Evolutionary conservation across 2,888 invertebrate genomes (phyloP).

Genomic region (Lepas anatifera): DNA sequence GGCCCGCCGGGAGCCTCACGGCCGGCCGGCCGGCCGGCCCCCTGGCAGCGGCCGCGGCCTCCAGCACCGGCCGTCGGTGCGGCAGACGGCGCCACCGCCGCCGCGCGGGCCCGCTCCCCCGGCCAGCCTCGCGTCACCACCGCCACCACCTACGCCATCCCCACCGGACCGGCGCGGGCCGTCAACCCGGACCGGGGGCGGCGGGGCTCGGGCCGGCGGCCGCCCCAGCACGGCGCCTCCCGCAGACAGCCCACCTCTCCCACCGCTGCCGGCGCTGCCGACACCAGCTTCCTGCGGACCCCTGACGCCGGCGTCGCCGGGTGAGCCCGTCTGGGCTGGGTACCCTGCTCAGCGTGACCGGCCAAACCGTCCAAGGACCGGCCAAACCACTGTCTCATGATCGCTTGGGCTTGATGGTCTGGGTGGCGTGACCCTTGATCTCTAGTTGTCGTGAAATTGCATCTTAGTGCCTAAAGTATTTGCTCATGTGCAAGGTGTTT

Average conservation of each 20-base stretch:
- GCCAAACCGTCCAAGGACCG: no score
- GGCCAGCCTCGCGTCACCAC: conserved; percentile 32
- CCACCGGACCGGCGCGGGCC: not conserved
- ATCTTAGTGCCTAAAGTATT: no score
- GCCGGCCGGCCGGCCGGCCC: not conserved
- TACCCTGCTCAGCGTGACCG: no score
- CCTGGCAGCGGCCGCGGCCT: not conserved
- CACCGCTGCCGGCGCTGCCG: conserved; percentile 10
- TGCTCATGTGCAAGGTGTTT: no score
- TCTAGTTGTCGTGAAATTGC: no score
- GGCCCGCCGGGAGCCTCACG: not conserved
- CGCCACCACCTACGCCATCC: not conserved
- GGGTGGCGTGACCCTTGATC: no score
- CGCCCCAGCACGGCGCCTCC: not conserved
- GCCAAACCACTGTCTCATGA: no score
- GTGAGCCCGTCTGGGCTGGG: no score
- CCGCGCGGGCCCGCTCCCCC: conserved; percentile 39
- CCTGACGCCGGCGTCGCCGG: conserved; percentile 38
- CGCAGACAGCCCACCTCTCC: not conserved
- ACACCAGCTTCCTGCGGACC: conserved; percentile 33
- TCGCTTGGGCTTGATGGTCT: no score
- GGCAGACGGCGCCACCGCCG: conserved; percentile 33
- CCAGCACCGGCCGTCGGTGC: not conserved
- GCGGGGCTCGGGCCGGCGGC: conserved; percentile 18
- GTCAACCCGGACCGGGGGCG: conserved; percentile 20